Evolutionary conservation across 2,113 vertebrate genomes (phyloP).

Genomic region (Cyanoderma ruficeps): DNA sequence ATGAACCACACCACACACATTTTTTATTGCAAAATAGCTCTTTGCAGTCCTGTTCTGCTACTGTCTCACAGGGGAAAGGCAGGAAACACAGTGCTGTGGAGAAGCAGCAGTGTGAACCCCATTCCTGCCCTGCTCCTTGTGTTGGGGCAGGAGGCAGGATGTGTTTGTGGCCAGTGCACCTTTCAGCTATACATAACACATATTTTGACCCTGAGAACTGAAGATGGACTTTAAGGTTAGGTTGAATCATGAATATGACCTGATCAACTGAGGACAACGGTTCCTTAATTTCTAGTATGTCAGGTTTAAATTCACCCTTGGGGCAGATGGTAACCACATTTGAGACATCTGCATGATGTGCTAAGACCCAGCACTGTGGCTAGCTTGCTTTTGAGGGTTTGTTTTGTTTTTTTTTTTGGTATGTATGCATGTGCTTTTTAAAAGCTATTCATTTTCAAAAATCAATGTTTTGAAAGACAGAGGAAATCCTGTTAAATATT

Average conservation of each 20-base stretch:
- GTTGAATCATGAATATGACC: neutral
- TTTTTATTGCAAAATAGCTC: neutral
- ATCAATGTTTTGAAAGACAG: constrained; percentile 63
- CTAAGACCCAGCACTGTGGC: neutral
- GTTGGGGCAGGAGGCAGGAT: neutral
- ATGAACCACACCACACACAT: rapidly evolving
- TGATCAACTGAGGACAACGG: neutral
- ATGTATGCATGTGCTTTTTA: neutral
- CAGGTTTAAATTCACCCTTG: neutral
- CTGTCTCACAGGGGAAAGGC: neutral
- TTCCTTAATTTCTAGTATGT: neutral
- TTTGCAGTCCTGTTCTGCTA: neutral
- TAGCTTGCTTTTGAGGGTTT: neutral
- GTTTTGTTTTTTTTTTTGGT: rapidly evolving
- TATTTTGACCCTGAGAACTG: neutral
- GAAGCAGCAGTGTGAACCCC: neutral
- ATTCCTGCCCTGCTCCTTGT: neutral
- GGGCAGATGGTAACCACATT: neutral
- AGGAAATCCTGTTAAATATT: constrained; percentile 57
- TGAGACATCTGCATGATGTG: neutral
- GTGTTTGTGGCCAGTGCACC: neutral
- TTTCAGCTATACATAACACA: neutral
- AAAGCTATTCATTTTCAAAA: constrained; percentile 29
- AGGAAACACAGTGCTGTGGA: neutral
- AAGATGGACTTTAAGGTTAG: neutral